Base-by-base conservation (phyloP, 2,797 vertebrate genomes). In the Argyrosomus regius region DNA sequence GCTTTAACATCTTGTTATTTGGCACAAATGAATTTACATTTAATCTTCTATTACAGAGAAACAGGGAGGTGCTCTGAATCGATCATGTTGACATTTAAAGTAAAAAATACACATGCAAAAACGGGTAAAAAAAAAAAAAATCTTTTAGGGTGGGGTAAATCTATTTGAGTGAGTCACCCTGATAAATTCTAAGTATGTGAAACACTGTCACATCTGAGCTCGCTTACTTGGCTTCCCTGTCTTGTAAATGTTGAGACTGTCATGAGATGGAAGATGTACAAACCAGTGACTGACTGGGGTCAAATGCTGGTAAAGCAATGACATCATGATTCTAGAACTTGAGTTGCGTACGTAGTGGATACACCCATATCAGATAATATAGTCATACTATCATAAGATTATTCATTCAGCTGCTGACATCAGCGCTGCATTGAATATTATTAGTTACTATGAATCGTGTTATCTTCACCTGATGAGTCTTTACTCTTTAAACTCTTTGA, bases 281-380 rank as follows among this genome's bases (percentile, higher is more conserved):
- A 79, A 67, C 3, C 6, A 54, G 72, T n/a, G 67, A 80, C 48
- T 63, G 64, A 49, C 56, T 24, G 3, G 62, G 73, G 43, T 81
- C 66, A 71, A 59, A 72, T 72, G 28, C 49, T 58, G 35, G 48
- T 66, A 14, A 45, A 63, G 57, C 74, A 4, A 52, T 73, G 24
- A 79, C 64, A 66, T 71, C 3, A 48, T 72, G 49, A 58, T 65
- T 75, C 17, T 68, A 10, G 54, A 69, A 70, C 22, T 9, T 43
- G 26, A 54, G 24, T 48, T 64, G 39, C 2, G 1, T 22, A 41
- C 3, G 69, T 43, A 13, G 52, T 22, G 65, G 72, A 70, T 35
- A 71, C 89, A 58, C 83, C 89, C 88, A 70, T 6, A 31, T 82
- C 76, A 82, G 39, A 64, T 78, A 64, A 72, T 71, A 12, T 26